These are phyloP conservation scores for Petrocephalus schoutedeni DNA, from an alignment of 2,797 vertebrate genomes.

Conservation along the genomic window DNA sequence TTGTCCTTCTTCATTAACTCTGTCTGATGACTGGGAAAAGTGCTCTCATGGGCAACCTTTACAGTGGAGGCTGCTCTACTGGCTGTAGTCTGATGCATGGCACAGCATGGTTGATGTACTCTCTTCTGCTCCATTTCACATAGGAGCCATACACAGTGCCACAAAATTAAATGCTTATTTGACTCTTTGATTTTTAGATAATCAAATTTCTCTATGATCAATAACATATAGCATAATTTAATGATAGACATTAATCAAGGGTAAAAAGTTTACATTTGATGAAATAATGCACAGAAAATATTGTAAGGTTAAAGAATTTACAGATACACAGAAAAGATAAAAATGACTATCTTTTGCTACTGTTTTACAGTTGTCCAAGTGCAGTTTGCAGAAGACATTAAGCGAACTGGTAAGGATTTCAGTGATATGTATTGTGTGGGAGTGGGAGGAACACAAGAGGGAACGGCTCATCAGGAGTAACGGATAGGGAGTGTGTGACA, in stretches of 20 bases:
- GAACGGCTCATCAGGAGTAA: slow-evolving; percentile 67
- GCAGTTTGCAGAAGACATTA: slow-evolving; percentile 21
- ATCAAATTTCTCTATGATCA: neutral
- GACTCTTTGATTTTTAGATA: slow-evolving; percentile 10
- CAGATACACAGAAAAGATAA: neutral
- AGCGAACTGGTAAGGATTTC: slow-evolving; percentile 18
- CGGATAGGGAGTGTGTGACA: slow-evolving; percentile 70
- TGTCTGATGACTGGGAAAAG: slow-evolving; percentile 34
- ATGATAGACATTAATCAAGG: neutral
- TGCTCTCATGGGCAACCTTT: slow-evolving; percentile 40
- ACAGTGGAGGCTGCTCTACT: slow-evolving; percentile 42
- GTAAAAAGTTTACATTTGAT: neutral
- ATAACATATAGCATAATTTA: neutral
- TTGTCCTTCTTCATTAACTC: slow-evolving; percentile 31
- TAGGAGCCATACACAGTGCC: slow-evolving; percentile 20
- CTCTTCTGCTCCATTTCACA: slow-evolving; percentile 41
- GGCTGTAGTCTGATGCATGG: slow-evolving; percentile 44
- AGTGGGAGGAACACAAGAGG: slow-evolving; percentile 47
- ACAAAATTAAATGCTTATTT: slow-evolving; percentile 2
- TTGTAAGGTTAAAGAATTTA: neutral
- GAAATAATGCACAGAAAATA: neutral
- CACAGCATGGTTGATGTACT: slow-evolving; percentile 42
- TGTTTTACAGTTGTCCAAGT: slow-evolving; percentile 46
- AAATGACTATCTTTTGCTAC: neutral
- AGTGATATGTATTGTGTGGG: slow-evolving; percentile 27